phyloP scores from a whole-genome alignment of 2,888 invertebrate species.

The Gastrophysa polygoni region DNA sequence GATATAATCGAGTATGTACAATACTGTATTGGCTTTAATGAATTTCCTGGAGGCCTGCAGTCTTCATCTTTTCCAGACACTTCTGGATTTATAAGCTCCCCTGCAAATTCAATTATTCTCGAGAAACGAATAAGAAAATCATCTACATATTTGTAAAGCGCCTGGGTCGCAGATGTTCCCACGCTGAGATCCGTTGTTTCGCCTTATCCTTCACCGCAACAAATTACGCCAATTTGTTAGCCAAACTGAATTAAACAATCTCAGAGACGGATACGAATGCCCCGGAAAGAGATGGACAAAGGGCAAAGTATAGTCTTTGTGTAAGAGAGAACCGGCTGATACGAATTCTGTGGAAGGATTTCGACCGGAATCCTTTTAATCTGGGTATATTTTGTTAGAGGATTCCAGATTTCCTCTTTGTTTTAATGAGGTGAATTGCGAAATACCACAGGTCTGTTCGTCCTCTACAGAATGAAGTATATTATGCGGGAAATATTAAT shows the following conservation, averaged over 20 bases:
- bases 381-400: neutral
- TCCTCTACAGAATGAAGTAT: no score
- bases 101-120: neutral
- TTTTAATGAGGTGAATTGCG: neutral
- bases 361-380: neutral
- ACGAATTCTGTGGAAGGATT: neutral
- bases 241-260: slow-evolving; percentile 30
- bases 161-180: slow-evolving; percentile 13
- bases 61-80: neutral
- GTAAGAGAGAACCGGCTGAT: neutral
- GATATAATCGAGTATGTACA: no score
- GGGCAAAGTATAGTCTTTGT: neutral
- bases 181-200: slow-evolving; percentile 20
- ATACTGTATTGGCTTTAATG: no score
- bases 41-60: no score
- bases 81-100: neutral
- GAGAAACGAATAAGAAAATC: slow-evolving; percentile 9
- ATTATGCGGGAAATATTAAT: no score
- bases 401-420: neutral
- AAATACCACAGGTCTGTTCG: no score
- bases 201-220: slow-evolving; percentile 38
- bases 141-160: slow-evolving; percentile 3
- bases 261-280: neutral
- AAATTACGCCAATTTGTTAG: slow-evolving; percentile 44
- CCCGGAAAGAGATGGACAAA: neutral